A percentile compares a stretch with the other conserved stretches of the same genome.
phyloP scores from a whole-genome alignment of 1,140 invertebrate genomes.

The Catajapyx aquilonaris region DNA sequence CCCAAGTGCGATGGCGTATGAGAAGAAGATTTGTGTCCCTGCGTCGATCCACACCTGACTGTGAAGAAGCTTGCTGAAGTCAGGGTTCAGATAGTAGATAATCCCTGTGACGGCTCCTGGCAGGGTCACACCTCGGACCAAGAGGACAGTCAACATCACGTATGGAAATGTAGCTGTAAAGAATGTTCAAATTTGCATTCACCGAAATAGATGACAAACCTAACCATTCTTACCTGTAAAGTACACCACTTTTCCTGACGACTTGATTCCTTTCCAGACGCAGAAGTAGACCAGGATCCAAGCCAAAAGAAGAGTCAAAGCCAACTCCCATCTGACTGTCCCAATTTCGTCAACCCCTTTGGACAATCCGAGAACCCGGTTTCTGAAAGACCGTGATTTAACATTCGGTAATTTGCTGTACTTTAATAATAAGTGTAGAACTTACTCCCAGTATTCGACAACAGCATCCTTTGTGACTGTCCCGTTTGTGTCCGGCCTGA shows the following conservation, averaged over 20 bases:
- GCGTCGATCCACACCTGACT: conserved; percentile 25
- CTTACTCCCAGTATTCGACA: conserved; percentile 19
- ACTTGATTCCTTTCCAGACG: conserved; percentile 27
- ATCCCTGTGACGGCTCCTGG: conserved; percentile 28
- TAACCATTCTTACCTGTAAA: conserved; percentile 16
- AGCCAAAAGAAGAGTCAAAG: conserved; percentile 33
- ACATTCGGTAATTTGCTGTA: background rate
- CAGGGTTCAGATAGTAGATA: conserved; percentile 32
- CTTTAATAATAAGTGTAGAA: background rate
- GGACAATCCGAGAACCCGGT: conserved; percentile 42
- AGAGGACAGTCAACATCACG: conserved; percentile 29
- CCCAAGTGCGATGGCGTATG: conserved; percentile 18
- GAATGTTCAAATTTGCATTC: conserved; percentile 5
- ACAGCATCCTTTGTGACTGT: conserved; percentile 7
- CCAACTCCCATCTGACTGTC: conserved; percentile 45
- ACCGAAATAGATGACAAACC: background rate
- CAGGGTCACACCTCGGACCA: conserved; percentile 31
- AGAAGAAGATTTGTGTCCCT: conserved; percentile 36
- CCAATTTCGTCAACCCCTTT: conserved; percentile 40
- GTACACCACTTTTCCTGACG: conserved; percentile 22
- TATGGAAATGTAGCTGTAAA: conserved; percentile 33
- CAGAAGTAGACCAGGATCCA: conserved; percentile 27
- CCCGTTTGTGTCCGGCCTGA: conserved; percentile 4
- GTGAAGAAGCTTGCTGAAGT: conserved; percentile 25
- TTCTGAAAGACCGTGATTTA: conserved; percentile 22